Evolutionary conservation across 2,888 invertebrate species (phyloP), one percentile per base, ranked within the genome.

Genomic region (Neoaliturus tenellus): DNA sequence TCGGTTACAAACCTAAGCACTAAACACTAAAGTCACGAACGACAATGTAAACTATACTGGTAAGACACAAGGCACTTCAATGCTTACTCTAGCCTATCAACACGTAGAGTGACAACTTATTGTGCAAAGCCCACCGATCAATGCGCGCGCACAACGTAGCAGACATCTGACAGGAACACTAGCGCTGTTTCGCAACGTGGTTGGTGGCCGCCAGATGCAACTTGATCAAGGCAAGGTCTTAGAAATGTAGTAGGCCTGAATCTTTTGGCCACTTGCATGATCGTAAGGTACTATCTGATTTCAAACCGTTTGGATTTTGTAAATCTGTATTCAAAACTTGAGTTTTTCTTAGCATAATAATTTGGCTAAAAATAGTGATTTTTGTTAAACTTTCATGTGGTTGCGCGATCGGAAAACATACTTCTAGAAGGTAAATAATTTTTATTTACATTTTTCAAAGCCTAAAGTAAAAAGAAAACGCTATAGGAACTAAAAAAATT

Each of bases 111-210:
- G 69, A 69, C 25, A 69, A 10, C 69, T 33, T 69, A 69, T 23
- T 69, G 69, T 69, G 17, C 12, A 10, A 6, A 10, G 23, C 10
- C 28, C 69, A n/a, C 31, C 4, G 33, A 71, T 31, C 33, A 35
- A 10, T 71, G 71, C 71, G 3, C n/a, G 20, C 71, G 69, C 69
- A n/a, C n/a, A n/a, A 69, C 69, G 25, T 33, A 71, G 71, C 71
- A n/a, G 71, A 71, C 33, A 39, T 25, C 10, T 17, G 69, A 33
- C 10, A 69, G 69, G 17, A 69, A 8, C 69, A 69, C 69, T 69
- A 69, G 69, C 69, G 69, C 25, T 69, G 69, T 69, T 69, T 69
- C 6, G 10, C 20, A 8, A 69, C 69, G 69, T n/a, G n/a, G n/a
- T n/a, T 55, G 55, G 55, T 55, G 55, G 55, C 55, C 55, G 55